Evolutionary conservation across 2,797 vertebrate species (phyloP), one percentile per base, ranked within the genome.

Genomic region (Sparidentex hasta): DNA sequence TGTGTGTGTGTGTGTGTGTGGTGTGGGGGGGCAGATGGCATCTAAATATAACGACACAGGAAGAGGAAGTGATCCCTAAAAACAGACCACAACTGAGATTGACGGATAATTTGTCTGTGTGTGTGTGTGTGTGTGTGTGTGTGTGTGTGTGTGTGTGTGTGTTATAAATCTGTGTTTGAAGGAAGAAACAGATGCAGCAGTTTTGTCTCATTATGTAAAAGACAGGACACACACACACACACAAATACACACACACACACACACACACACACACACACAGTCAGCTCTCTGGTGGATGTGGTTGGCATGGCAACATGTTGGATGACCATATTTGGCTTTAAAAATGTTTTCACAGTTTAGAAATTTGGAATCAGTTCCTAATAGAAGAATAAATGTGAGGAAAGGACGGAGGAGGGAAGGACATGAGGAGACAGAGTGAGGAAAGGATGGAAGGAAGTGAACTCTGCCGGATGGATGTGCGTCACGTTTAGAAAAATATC

Each of bases 241-340:
- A 62, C 54, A 74, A 27, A 77, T 29, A 65, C 18, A 72, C 47
- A 47, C 50, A 54, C 65, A 64, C 63, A 68, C 54, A 73, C 55
- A 65, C 13, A 62, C 54, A 74, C 41, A 77, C 43, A 65, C 18
- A 79, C 21, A 69, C 29, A 68, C 58, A 76, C 58, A 18, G 38
- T 59, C 6, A 21, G 14, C 27, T 87, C 80, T 80, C 85, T 54
- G 44, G 83, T 89, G 80, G 74, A 66, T 83, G 72, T 29, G 43
- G 93, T 94, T 91, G 93, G 79, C 91, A 72, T 94, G 87, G 92
- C 85, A 94, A 95, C 90, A 3, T 74, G 67, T 71, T 81, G 46
- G 87, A 89, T 63, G 80, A 89, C 85, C 76, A 83, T 76, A 58
- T 78, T 67, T 85, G 77, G 80, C 33, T 25, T 74, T 80, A 74